phyloP scores from a whole-genome alignment of 2,113 vertebrate genomes.

The Thermophis baileyi region DNA sequence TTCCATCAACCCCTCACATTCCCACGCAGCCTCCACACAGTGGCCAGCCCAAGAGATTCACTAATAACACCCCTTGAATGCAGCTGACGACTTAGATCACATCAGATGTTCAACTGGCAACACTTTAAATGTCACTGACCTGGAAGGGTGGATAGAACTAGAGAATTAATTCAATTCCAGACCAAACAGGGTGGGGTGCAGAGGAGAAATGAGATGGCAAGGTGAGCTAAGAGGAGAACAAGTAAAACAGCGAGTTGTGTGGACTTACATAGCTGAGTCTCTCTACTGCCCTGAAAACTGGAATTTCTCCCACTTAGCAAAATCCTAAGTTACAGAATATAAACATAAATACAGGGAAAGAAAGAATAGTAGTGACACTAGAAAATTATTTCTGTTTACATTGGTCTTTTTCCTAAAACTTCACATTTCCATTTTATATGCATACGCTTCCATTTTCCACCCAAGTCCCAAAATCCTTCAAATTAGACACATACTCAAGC shows the following conservation, averaged over 20 bases:
- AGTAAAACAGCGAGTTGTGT: not conserved
- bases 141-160: constrained; percentile 34
- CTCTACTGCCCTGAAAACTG: not conserved
- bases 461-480: not conserved
- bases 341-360: not conserved
- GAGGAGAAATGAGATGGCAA: constrained; percentile 9
- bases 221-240: constrained; percentile 9
- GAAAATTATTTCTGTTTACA: not conserved
- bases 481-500: not conserved
- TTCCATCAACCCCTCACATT: constrained; percentile 15
- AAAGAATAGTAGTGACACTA: not conserved
- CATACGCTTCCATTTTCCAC: not conserved
- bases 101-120: constrained; percentile 32
- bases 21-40: constrained; percentile 16
- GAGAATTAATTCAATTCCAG: constrained; percentile 44
- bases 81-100: constrained; percentile 41
- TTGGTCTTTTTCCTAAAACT: not conserved
- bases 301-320: not conserved
- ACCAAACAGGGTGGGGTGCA: not conserved
- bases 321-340: not conserved
- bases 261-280: not conserved
- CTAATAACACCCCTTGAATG: constrained; percentile 43
- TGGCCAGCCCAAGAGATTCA: constrained; percentile 23
- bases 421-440: not conserved
- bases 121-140: constrained; percentile 31